These are phyloP conservation scores for Littorina saxatilis DNA, from an alignment of 1,140 invertebrate genomes.

Conservation along the genomic window DNA sequence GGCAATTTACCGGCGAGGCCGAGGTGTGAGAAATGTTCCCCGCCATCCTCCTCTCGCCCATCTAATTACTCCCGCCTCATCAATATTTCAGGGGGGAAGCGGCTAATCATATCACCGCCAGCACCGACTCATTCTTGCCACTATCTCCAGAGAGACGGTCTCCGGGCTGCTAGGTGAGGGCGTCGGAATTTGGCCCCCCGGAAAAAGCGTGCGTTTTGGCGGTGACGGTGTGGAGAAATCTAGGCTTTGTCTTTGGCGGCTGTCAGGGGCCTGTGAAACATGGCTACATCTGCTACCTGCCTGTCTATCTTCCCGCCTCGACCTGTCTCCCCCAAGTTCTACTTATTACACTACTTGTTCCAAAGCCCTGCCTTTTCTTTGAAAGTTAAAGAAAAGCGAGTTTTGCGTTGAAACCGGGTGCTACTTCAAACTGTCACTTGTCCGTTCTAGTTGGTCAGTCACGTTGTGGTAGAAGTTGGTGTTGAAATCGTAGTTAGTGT, in stretches of 20 bases:
- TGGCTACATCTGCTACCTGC: constrained; percentile 1
- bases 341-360: no score
- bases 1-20: constrained; percentile 29
- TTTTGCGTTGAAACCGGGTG: no score
- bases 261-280: constrained; percentile 13
- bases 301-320: not conserved
- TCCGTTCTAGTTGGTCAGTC: no score
- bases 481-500: no score
- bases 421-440: no score
- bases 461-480: no score
- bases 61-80: constrained; percentile 23
- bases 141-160: not conserved
- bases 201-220: constrained; percentile 27
- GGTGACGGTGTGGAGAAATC: constrained; percentile 5
- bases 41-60: not conserved
- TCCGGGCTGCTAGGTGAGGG: not conserved
- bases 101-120: constrained; percentile 31
- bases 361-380: no score
- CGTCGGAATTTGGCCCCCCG: not conserved
- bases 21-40: constrained; percentile 21
- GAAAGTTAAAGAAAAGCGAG: no score
- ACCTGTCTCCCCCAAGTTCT: no score
- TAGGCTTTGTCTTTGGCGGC: not conserved
- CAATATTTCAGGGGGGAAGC: constrained; percentile 31
- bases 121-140: constrained; percentile 15